Evolutionary conservation across 2,113 vertebrate species (phyloP).

Genomic region (Otocyon megalotis): DNA sequence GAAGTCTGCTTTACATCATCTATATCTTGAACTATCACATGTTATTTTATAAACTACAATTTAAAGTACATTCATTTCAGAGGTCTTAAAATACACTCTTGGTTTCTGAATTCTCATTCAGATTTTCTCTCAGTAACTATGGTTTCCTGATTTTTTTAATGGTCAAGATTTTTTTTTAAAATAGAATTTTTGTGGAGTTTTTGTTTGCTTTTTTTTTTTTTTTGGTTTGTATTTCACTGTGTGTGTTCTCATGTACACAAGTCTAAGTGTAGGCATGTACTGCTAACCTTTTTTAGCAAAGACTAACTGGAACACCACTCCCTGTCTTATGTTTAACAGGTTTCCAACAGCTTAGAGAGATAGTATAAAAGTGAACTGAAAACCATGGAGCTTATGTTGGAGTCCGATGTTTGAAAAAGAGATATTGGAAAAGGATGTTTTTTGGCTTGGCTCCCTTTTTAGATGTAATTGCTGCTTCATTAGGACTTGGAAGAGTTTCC

Average conservation of each 20-base stretch:
- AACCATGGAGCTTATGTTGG: constrained; percentile 82
- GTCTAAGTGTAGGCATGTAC: not conserved
- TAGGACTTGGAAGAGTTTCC: constrained; percentile 91
- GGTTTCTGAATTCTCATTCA: constrained; percentile 73
- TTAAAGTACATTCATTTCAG: not conserved
- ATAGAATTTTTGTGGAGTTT: not conserved
- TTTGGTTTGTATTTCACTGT: not conserved
- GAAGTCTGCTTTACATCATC: not conserved
- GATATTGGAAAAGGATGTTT: constrained; percentile 86
- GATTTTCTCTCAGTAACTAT: constrained; percentile 3
- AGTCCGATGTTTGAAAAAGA: constrained; percentile 86
- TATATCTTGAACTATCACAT: not conserved
- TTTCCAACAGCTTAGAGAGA: constrained; percentile 72
- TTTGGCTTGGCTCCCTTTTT: constrained; percentile 89
- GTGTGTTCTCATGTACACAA: rapidly evolving
- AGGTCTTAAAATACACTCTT: constrained; percentile 35
- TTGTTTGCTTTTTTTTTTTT: not conserved
- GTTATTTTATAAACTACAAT: not conserved
- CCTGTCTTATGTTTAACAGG: constrained; percentile 48
- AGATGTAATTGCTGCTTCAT: constrained; percentile 93
- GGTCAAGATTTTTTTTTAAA: constrained; percentile 36
- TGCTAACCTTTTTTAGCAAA: not conserved
- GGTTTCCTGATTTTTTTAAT: not conserved
- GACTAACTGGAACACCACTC: not conserved
- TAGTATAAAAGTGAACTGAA: constrained; percentile 76